Conservation (phyloP, 1,140 invertebrate species). For the Camponotus vicinus region DNA sequence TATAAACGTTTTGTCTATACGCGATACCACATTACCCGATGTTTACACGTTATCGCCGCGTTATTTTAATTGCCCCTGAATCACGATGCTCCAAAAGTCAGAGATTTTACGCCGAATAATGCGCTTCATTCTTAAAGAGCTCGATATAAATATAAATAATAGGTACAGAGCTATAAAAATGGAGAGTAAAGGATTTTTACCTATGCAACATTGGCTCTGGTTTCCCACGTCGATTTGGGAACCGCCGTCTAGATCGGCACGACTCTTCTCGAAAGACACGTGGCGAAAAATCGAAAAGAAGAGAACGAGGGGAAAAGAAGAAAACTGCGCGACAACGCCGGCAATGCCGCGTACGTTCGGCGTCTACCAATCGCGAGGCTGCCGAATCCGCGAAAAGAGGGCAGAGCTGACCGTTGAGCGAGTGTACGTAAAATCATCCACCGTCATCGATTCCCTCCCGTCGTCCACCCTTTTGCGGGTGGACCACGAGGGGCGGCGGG, state of each 20-base stretch:
- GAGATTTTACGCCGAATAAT: conserved; percentile 35
- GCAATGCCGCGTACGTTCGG: conserved; percentile 52
- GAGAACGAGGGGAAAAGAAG: not conserved
- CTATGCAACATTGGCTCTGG: conserved; percentile 40
- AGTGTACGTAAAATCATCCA: conserved; percentile 80
- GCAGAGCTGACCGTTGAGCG: conserved; percentile 71
- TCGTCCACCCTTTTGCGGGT: conserved; percentile 75
- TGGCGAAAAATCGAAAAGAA: not conserved
- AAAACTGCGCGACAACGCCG: conserved; percentile 44
- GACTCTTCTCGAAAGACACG: conserved; percentile 46
- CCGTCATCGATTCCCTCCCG: conserved; percentile 80
- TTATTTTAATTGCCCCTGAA: conserved; percentile 63
- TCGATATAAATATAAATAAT: not conserved
- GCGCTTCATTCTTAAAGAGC: conserved; percentile 27
- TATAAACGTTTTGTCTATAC: conserved; percentile 64
- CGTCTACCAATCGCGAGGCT: conserved; percentile 66
- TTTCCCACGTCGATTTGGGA: conserved; percentile 35
- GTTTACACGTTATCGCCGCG: conserved; percentile 62
- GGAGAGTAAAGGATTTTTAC: conserved; percentile 16
- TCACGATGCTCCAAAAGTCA: conserved; percentile 55
- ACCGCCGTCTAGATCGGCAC: conserved; percentile 4
- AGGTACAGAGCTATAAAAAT: not conserved
- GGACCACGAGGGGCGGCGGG: conserved; percentile 65
- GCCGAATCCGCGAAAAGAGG: conserved; percentile 76
- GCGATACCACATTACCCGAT: conserved; percentile 62